Evolutionary conservation across 2,888 invertebrate genomes (phyloP).

Genomic region (Volucella inanis): DNA sequence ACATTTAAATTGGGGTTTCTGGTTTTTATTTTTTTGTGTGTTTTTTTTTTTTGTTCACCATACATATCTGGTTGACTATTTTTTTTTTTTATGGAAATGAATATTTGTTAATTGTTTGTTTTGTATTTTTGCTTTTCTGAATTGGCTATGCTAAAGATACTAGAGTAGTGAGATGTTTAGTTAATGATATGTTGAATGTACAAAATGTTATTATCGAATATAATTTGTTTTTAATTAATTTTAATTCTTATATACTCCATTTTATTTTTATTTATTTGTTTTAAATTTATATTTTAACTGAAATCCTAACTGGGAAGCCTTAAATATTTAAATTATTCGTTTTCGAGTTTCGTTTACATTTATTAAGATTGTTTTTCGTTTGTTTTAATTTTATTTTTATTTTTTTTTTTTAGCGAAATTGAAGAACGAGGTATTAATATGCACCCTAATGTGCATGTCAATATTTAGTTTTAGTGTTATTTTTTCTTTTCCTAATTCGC

Average conservation of each 20-base stretch:
- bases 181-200: conserved; percentile 74
- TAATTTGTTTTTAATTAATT: conserved; percentile 34
- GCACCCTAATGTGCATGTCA: conserved; percentile 7
- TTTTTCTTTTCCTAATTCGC: conserved; percentile 58
- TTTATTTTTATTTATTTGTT: conserved; percentile 14
- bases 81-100: conserved; percentile 22
- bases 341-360: conserved; percentile 6
- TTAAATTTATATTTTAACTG: conserved; percentile 11
- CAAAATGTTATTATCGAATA: conserved; percentile 70
- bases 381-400: not conserved
- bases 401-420: conserved; percentile 38
- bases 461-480: conserved; percentile 20
- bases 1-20: no score
- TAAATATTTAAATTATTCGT: conserved; percentile 38
- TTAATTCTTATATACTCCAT: conserved; percentile 5
- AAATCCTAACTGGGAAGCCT: conserved; percentile 47
- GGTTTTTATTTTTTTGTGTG: conserved; percentile 2
- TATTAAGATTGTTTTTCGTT: not conserved
- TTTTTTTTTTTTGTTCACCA: conserved; percentile 4
- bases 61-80: not conserved
- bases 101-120: conserved; percentile 10
- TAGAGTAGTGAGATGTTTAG: conserved; percentile 70
- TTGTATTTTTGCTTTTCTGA: conserved; percentile 14
- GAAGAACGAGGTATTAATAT: conserved; percentile 39
- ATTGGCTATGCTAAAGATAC: conserved; percentile 58